Conservation (phyloP, 1,140 invertebrate genomes). For the Anoplolepis gracilipes region DNA sequence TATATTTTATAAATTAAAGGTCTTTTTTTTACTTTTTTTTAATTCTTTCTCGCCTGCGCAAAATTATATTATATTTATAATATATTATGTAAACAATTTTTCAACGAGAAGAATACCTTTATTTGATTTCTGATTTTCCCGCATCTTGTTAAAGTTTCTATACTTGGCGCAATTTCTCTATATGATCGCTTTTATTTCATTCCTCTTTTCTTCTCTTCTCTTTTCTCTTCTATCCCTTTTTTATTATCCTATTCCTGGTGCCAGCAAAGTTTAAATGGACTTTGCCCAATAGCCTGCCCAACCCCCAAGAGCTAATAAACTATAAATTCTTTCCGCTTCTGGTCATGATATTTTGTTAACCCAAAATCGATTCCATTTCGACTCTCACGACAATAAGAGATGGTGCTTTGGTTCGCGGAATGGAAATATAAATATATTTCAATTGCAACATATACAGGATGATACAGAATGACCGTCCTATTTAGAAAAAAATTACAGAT, state of each 20-base stretch:
- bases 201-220: neutral
- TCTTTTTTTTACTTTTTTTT: neutral
- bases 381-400: slow-evolving; percentile 37
- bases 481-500: no score
- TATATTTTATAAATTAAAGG: neutral
- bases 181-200: slow-evolving; percentile 25
- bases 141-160: neutral
- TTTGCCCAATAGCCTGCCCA: slow-evolving; percentile 79
- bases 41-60: no score
- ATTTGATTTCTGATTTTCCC: slow-evolving; percentile 4
- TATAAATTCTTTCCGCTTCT: slow-evolving; percentile 77
- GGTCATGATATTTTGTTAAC: slow-evolving; percentile 75
- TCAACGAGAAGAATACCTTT: neutral
- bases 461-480: no score
- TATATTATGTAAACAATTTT: neutral
- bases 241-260: slow-evolving; percentile 72
- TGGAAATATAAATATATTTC: slow-evolving; percentile 53
- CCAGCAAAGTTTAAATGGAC: slow-evolving; percentile 82
- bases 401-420: neutral
- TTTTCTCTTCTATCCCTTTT: slow-evolving; percentile 27
- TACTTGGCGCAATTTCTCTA: neutral
- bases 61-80: neutral
- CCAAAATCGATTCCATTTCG: slow-evolving; percentile 47
- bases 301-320: slow-evolving; percentile 79
- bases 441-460: neutral